Conservation (phyloP, 2,113 vertebrate species). For the Felis catus region F.catus_Fca126_mat1.0 CM031414.1:99586501-99587000, state of each 20-base stretch:
- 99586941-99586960: neutral
- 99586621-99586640: too few species aligned
- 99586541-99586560: too few species aligned
- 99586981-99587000: neutral
- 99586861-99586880: neutral
- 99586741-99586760: conserved; percentile 11
- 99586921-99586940: conserved; percentile 22
- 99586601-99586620: too few species aligned
- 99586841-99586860: neutral
- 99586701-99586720: neutral
- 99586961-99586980: neutral
- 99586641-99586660: too few species aligned
- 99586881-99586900: neutral
- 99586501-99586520: too few species aligned
- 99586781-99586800: neutral
- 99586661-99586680: neutral
- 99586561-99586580: too few species aligned
- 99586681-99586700: conserved; percentile 31
- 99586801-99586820: neutral
- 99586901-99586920: neutral
- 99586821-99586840: neutral
- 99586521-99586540: too few species aligned
- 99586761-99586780: neutral
- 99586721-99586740: neutral
- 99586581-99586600: too few species aligned